These are phyloP conservation scores for Folsomia manolachei DNA, from an alignment of 2,888 invertebrate genomes.

Conservation along the genomic window DNA sequence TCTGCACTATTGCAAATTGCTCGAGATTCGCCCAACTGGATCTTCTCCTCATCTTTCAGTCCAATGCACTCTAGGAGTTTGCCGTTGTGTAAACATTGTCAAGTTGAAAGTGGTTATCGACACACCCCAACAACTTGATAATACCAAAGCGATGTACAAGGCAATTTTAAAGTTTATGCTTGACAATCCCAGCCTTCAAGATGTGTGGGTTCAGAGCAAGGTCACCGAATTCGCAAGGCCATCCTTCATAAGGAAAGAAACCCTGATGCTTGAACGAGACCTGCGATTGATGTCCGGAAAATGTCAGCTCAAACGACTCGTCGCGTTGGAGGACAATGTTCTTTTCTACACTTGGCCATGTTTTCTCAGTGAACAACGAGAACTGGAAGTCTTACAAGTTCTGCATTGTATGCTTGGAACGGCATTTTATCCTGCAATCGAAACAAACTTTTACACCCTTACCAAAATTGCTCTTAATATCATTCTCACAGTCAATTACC, in stretches of 20 bases:
- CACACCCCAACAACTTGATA: background rate
- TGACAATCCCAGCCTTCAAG: background rate
- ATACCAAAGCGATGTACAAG: slow-evolving; percentile 1
- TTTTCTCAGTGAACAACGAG: slow-evolving; percentile 15
- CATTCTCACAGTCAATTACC: too few species aligned
- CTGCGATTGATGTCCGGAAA: too few species aligned
- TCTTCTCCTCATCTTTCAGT: background rate
- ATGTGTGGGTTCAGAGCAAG: slow-evolving; percentile 12
- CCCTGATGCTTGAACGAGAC: too few species aligned
- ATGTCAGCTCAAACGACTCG: too few species aligned
- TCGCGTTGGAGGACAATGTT: slow-evolving; percentile 5
- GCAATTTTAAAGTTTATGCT: slow-evolving; percentile 11
- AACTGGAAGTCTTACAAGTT: slow-evolving; percentile 6
- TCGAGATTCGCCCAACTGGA: slow-evolving; percentile 7
- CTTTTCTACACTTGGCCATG: slow-evolving; percentile 10
- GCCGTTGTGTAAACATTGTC: background rate
- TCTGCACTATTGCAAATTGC: background rate
- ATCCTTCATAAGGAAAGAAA: too few species aligned
- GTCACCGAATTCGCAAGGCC: background rate
- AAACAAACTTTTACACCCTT: slow-evolving; percentile 6
- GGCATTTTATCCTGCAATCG: background rate
- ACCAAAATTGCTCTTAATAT: slow-evolving; percentile 7
- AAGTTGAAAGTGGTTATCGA: background rate
- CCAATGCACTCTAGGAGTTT: background rate
- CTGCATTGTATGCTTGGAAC: slow-evolving; percentile 5